Evolutionary conservation across 2,888 invertebrate species (phyloP), one percentile per base, ranked within the genome.

Genomic region (Lasioglossum villosulum): DNA sequence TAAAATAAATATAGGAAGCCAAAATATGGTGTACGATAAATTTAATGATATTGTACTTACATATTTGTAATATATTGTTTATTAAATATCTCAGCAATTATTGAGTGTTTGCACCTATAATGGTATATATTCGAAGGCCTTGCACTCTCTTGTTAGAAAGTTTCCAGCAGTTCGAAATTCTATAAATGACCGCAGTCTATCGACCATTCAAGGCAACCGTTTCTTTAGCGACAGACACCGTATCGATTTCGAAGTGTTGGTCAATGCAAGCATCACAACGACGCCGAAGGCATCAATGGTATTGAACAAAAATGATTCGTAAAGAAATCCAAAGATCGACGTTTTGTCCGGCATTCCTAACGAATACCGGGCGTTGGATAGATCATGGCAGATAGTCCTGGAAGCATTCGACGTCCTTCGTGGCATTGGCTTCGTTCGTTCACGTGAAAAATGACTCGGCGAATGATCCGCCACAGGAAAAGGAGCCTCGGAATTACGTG

Each of bases 391-490:
- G 88, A 90, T 90, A 88, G 86, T 84, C 86, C 80, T 78, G 87
- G 73, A 75, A 87, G 79, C 88, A 83, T 80, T 83, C 78, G 90
- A 78, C 87, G 86, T 86, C 84, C 86, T 79, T 74, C 84, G 83
- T 89, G 74, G 73, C 89, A 71, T 77, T 81, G 88, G 81, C 90
- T 90, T 90, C 90, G 90, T 90, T 85, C 88, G 88, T 86, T 81
- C 89, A 83, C 84, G 91, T 90, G 90, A 89, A 90, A 89, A 88
- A 90, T 90, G 89, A 90, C 90, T 90, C 87, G 87, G 82, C 90
- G 90, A 90, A 89, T 86, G 90, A 89, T 89, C 87, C 84, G 80
- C 79, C 82, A 72, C 83, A 82, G 82, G 74, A 78, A 85, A 78
- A 85, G 79, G 80, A 84, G 82, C 59, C 80, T 80, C 79, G 79